These are phyloP conservation scores for Hypomecis atomaria DNA, from an alignment of 2,888 invertebrate genomes.

Conservation along the genomic window DNA sequence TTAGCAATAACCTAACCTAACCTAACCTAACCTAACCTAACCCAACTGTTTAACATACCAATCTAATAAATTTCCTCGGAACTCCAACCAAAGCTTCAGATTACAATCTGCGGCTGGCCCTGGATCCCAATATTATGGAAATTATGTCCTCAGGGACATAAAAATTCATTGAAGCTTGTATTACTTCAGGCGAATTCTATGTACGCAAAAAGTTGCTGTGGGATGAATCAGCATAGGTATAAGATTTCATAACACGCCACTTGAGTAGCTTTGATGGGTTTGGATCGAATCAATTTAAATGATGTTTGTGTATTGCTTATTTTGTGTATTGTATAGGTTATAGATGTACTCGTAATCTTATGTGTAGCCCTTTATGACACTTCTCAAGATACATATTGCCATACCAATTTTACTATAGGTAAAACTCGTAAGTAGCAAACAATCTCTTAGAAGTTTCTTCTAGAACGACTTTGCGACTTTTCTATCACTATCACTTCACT, in stretches of 20 bases:
- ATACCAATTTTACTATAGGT: too few relatives aligned
- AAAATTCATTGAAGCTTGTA: constrained; percentile 40
- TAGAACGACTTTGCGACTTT: too few relatives aligned
- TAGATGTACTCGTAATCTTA: too few relatives aligned
- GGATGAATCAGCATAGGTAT: constrained; percentile 13
- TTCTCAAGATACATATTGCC: too few relatives aligned
- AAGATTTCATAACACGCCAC: constrained; percentile 2
- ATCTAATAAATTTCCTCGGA: constrained; percentile 21
- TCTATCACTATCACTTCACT: too few relatives aligned
- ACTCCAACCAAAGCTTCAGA: constrained; percentile 20
- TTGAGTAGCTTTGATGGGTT: constrained; percentile 8
- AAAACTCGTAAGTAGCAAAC: too few relatives aligned
- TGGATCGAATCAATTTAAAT: constrained; percentile 5
- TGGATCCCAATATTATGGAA: constrained; percentile 32
- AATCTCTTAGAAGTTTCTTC: too few relatives aligned
- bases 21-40: constrained; percentile 2
- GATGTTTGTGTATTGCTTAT: not conserved
- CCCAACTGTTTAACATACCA: constrained; percentile 17
- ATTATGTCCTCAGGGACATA: constrained; percentile 36
- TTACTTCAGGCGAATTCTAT: constrained; percentile 29
- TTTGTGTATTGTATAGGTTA: too few relatives aligned
- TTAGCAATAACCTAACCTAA: not conserved
- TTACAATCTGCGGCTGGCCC: constrained; percentile 17
- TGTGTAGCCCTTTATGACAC: too few relatives aligned
- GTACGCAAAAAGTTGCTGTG: constrained; percentile 10